Percentiles rank a stretch among this genome's conserved stretches.
These are phyloP conservation scores for Tolypeutes matacus DNA, from an alignment of 2,797 vertebrate genomes.

Conservation along the genomic window DNA sequence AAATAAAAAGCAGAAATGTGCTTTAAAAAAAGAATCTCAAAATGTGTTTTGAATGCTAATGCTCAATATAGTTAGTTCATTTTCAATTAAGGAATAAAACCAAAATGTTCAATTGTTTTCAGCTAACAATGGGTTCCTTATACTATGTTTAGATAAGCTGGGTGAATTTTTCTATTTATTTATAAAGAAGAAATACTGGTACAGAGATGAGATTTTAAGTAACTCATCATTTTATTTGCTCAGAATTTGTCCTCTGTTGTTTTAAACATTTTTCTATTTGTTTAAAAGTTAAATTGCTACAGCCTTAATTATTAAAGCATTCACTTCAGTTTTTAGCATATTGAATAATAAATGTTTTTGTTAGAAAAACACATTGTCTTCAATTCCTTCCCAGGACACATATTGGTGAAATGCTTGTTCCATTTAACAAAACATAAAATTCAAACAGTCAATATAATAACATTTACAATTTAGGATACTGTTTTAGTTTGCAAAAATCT, in stretches of 20 bases:
- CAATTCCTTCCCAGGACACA: background rate
- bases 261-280: background rate
- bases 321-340: background rate
- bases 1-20: slow-evolving; percentile 40
- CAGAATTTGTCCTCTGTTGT: background rate
- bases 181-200: background rate
- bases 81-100: background rate
- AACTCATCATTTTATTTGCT: background rate
- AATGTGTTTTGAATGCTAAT: background rate
- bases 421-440: background rate
- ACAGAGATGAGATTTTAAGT: background rate
- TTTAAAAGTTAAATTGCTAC: background rate
- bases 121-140: background rate
- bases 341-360: slow-evolving; percentile 5
- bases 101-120: background rate
- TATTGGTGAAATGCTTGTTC: background rate
- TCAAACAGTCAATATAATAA: background rate
- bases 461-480: background rate
- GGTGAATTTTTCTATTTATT: background rate
- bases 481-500: no score
- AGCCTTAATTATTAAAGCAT: background rate
- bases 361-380: background rate
- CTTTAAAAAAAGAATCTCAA: background rate
- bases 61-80: background rate
- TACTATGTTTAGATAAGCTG: background rate